Conservation (phyloP, 2,888 invertebrate species). For the Lepetodrilus schrolli region DNA sequence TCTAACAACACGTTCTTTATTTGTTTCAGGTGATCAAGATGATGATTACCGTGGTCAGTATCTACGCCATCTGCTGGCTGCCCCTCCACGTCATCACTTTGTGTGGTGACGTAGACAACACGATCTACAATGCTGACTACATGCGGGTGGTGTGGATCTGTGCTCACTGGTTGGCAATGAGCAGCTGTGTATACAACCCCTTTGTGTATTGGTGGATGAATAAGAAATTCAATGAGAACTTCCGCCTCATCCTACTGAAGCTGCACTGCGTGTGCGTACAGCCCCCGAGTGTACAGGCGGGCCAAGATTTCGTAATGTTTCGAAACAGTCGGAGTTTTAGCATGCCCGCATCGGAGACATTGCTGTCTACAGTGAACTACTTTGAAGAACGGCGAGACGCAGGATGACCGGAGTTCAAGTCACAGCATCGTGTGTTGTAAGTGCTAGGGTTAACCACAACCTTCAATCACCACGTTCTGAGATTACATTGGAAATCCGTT, state of each 20-base stretch:
- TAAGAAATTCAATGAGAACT: slow-evolving; percentile 79
- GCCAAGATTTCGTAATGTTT: not conserved
- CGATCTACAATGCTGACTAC: slow-evolving; percentile 45
- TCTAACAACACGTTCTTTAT: no score
- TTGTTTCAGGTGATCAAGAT: slow-evolving; percentile 77
- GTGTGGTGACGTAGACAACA: slow-evolving; percentile 75
- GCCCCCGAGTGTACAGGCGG: not conserved
- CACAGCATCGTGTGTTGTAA: no score
- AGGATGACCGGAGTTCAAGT: no score
- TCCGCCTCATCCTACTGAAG: not conserved
- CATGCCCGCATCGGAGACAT: slow-evolving; percentile 19
- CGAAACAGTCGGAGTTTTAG: slow-evolving; percentile 20
- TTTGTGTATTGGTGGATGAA: slow-evolving; percentile 98
- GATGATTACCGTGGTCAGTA: slow-evolving; percentile 93
- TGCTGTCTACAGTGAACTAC: not conserved
- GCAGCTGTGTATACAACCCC: slow-evolving; percentile 96
- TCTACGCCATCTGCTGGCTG: slow-evolving; percentile 94
- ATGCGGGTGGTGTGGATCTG: slow-evolving; percentile 53
- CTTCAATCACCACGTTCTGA: no score
- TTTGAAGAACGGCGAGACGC: not conserved
- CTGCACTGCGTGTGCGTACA: slow-evolving; percentile 2
- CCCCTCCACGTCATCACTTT: slow-evolving; percentile 94
- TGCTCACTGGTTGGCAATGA: slow-evolving; percentile 91
- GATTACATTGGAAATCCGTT: no score
- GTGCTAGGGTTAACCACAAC: no score